A percentile compares a stretch with the other conserved stretches of the same genome.
These are phyloP conservation scores for Ips typographus DNA, from an alignment of 1,140 invertebrate genomes.

Conservation along the genomic window DNA sequence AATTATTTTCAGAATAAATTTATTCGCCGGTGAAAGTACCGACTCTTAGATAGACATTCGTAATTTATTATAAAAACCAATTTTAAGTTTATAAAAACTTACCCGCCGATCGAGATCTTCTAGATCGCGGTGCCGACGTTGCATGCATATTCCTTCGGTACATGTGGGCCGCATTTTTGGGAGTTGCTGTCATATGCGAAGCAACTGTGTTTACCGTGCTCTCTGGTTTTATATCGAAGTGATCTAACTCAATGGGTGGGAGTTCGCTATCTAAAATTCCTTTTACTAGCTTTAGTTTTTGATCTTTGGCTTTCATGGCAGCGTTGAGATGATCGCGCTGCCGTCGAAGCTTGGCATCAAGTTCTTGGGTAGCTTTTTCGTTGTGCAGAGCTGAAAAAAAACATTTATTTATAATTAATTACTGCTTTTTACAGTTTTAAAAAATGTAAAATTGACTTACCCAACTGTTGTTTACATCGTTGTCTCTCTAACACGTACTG, in stretches of 20 bases:
- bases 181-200: slow-evolving; percentile 10
- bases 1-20: no score
- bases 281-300: slow-evolving; percentile 56
- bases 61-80: no score
- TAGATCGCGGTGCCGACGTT: slow-evolving; percentile 3
- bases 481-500: slow-evolving; percentile 75
- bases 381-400: slow-evolving; percentile 60
- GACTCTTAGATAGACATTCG: no score
- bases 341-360: slow-evolving; percentile 64
- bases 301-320: slow-evolving; percentile 56
- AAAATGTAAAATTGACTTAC: neutral
- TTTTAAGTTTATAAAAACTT: neutral
- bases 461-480: slow-evolving; percentile 69
- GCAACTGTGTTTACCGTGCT: slow-evolving; percentile 7
- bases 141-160: slow-evolving; percentile 21
- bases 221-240: slow-evolving; percentile 14
- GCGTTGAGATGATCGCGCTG: slow-evolving; percentile 66
- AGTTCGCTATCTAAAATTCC: slow-evolving; percentile 55
- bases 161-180: slow-evolving; percentile 16
- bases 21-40: no score
- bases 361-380: slow-evolving; percentile 66
- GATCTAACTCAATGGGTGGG: slow-evolving; percentile 27
- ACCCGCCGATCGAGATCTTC: slow-evolving; percentile 37
- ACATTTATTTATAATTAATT: no score
- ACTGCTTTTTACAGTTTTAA: neutral